Percentiles rank a stretch among this genome's conserved stretches.
Conservation (phyloP, 2,113 vertebrate genomes). For the Peucedramus taeniatus region DNA sequence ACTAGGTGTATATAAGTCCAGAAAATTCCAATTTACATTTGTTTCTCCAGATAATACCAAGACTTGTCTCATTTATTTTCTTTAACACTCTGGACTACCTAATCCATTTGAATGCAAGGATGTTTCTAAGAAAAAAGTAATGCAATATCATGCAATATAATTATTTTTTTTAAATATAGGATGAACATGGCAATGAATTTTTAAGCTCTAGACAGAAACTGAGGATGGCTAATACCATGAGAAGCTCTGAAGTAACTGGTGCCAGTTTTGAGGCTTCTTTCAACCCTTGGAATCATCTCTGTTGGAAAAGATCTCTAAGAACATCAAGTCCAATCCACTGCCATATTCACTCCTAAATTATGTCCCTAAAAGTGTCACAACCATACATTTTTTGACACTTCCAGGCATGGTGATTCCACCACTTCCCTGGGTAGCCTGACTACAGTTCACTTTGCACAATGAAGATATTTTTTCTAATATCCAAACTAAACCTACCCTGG, state of each 20-base stretch:
- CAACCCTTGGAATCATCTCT: fast-evolving
- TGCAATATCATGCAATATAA: neutral
- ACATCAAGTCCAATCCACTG: neutral
- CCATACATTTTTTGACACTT: neutral
- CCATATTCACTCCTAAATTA: neutral
- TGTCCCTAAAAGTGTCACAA: neutral
- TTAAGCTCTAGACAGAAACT: neutral
- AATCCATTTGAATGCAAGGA: neutral
- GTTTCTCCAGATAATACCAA: neutral
- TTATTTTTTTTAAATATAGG: neutral
- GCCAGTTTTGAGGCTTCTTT: neutral
- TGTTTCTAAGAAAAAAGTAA: neutral
- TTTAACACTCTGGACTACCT: neutral
- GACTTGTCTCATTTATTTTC: neutral
- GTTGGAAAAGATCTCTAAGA: neutral
- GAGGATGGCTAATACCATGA: neutral
- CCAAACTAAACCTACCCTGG: neutral
- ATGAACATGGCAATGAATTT: neutral
- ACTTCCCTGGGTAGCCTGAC: neutral
- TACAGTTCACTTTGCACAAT: neutral
- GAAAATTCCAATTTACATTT: neutral
- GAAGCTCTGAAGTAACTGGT: neutral
- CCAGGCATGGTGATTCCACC: neutral
- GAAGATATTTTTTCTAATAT: neutral
- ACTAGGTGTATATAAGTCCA: neutral